phyloP scores from a whole-genome alignment of 2,888 invertebrate genomes.

The Epirrhoe tristata region DNA sequence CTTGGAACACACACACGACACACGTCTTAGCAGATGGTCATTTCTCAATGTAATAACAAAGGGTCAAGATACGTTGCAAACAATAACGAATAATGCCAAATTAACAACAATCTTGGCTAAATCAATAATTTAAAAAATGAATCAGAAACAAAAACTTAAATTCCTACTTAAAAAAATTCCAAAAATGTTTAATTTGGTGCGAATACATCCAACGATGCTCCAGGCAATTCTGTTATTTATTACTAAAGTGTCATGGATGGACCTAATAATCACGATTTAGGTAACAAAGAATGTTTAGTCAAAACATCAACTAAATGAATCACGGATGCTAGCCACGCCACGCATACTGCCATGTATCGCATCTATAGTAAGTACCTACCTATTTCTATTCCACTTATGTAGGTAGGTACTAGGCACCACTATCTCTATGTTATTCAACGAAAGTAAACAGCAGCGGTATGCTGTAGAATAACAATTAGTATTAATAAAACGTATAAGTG shows the following conservation, averaged over 20 bases:
- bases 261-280: background rate
- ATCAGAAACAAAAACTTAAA: background rate
- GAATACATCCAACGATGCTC: background rate
- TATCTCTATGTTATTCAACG: constrained; percentile 73
- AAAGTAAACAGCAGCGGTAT: constrained; percentile 78
- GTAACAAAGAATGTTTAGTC: constrained; percentile 45
- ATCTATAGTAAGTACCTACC: constrained; percentile 2
- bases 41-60: constrained; percentile 2
- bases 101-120: background rate
- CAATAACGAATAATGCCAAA: too few species aligned
- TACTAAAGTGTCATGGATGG: background rate
- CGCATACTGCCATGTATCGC: constrained; percentile 51
- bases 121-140: background rate
- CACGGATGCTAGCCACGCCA: constrained; percentile 54
- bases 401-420: constrained; percentile 46
- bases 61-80: background rate
- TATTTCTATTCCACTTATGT: constrained; percentile 69
- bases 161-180: background rate
- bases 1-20: constrained; percentile 46
- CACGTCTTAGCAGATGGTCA: constrained; percentile 49
- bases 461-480: constrained; percentile 80
- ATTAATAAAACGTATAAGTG: constrained; percentile 60
- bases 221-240: background rate
- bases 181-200: background rate
- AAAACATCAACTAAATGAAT: constrained; percentile 61